Conservation (phyloP, 2,888 invertebrate genomes). For the Physocephala rufipes region DNA sequence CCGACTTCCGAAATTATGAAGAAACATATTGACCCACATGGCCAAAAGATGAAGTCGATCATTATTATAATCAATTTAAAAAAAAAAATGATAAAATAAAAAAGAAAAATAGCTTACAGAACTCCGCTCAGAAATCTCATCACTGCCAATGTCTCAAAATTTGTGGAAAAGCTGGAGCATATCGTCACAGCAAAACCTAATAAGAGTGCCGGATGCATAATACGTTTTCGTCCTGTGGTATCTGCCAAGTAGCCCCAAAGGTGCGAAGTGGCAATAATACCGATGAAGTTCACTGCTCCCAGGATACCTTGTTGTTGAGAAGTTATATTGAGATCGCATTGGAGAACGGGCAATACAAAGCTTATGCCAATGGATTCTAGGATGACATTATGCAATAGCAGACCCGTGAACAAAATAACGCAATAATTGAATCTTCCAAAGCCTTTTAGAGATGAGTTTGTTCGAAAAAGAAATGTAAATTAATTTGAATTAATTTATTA, state of each 20-base stretch:
- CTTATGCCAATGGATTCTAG: slow-evolving; percentile 66
- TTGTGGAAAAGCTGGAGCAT: slow-evolving; percentile 66
- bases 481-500: too few relatives aligned
- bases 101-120: slow-evolving; percentile 62
- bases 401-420: slow-evolving; percentile 67
- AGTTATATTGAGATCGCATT: slow-evolving; percentile 63
- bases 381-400: slow-evolving; percentile 67
- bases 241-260: slow-evolving; percentile 70
- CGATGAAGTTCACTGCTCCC: slow-evolving; percentile 62
- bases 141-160: slow-evolving; percentile 66
- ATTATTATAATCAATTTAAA: not conserved
- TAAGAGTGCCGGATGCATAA: slow-evolving; percentile 66
- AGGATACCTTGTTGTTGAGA: slow-evolving; percentile 63
- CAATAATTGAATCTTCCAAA: slow-evolving; percentile 68
- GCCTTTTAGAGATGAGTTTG: slow-evolving; percentile 63
- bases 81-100: too few relatives aligned
- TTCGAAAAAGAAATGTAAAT: not conserved
- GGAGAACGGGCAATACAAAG: slow-evolving; percentile 68
- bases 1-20: not conserved
- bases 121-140: slow-evolving; percentile 68
- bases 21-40: too few relatives aligned
- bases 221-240: slow-evolving; percentile 66
- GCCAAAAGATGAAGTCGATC: not conserved
- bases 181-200: slow-evolving; percentile 66
- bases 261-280: slow-evolving; percentile 68